Percentiles rank a stretch among this genome's conserved stretches.
These are phyloP conservation scores for Mylabris phalerata DNA, from an alignment of 1,140 invertebrate genomes.

Conservation along the genomic window DNA sequence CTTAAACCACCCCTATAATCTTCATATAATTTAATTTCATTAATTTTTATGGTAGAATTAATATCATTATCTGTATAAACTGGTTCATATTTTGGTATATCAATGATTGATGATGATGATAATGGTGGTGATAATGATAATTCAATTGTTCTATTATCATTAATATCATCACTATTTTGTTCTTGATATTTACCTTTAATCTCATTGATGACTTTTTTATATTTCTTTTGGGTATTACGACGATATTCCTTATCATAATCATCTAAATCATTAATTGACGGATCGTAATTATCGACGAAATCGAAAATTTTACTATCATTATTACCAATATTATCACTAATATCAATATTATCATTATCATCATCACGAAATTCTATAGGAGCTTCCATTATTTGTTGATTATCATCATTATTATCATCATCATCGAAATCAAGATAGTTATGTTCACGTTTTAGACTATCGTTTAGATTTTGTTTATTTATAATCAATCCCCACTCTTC, in stretches of 20 bases:
- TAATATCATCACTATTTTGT: neutral
- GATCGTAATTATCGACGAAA: neutral
- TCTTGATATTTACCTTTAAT: slow-evolving; percentile 19
- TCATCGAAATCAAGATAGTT: slow-evolving; percentile 4
- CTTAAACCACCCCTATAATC: no score
- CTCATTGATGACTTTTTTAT: slow-evolving; percentile 17
- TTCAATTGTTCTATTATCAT: neutral
- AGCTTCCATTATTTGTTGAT: neutral
- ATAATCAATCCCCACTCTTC: no score
- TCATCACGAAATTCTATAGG: neutral
- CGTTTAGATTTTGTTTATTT: neutral
- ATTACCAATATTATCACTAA: slow-evolving; percentile 2
- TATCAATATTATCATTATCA: neutral
- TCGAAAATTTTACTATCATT: neutral
- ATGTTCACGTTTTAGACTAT: slow-evolving; percentile 2
- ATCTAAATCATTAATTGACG: neutral
- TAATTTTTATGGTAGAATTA: neutral
- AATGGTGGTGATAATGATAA: neutral
- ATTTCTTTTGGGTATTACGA: neutral
- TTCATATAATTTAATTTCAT: no score
- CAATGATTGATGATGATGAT: neutral
- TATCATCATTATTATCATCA: neutral
- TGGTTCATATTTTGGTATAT: slow-evolving; percentile 15
- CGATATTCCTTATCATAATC: neutral
- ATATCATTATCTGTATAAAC: slow-evolving; percentile 19